Evolutionary conservation across 1,140 invertebrate species (phyloP), one percentile per base, ranked within the genome.

Genomic region (Schlechtendalia chinensis): DNA sequence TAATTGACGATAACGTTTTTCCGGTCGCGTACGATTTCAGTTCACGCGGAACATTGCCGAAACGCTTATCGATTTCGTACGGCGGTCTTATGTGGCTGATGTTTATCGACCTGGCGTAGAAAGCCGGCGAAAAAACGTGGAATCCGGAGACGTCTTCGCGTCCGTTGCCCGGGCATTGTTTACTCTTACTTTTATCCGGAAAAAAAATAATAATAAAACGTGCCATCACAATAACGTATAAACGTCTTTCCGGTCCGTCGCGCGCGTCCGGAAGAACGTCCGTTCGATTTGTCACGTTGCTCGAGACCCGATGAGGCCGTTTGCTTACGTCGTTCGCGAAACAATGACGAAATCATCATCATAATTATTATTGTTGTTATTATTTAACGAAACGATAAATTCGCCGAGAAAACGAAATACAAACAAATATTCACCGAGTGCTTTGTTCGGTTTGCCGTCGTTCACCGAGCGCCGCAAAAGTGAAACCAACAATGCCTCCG

Each of bases 121-220:
- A 53, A 65, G 29, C 29, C 32, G 32, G 10, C 17, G 27, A 29
- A 27, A 17, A 27, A 10, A 45, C 32, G n/a, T 1, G 32, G 19
- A 65, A n/a, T 72, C 53, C 50, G 24, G n/a, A 71, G 24, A 53
- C 19, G n/a, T 56, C n/a, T 74, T 32, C n/a, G 19, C 27, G 50
- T 24, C 19, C 12, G 29, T 56, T 56, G 19, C 6, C 16, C 27
- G 6, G 32, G 0, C 17, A 54, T 12, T 74, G 24, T 56, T 74
- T 74, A 74, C 71, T 74, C 54, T 74, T 74, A 74, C 71, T 54
- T 29, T 74, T 74, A 56, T 56, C 24, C 2, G n/a, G 1, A 19
- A 19, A 74, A 17, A 24, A 24, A n/a, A n/a, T n/a, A n/a, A n/a
- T n/a, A n/a, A n/a, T n/a, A n/a, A 39, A 8, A 39, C 32, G n/a